Evolutionary conservation across 2,797 vertebrate species (phyloP).

Genomic region (Enteromius fasciolatus): DNA sequence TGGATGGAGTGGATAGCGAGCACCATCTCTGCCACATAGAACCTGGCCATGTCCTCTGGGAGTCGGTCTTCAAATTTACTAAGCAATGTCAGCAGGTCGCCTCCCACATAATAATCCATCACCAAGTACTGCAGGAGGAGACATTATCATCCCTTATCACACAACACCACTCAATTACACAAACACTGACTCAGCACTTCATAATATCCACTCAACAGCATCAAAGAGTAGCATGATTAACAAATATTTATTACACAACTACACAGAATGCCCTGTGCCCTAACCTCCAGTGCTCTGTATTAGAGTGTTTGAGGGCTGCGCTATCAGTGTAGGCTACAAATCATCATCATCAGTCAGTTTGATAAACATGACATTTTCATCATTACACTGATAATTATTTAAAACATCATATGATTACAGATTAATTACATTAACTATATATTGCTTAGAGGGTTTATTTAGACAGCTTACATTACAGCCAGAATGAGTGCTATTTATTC

Average conservation of each 20-base stretch:
- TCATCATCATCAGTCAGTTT: neutral
- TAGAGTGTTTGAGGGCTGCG: neutral
- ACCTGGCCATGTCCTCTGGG: conserved; percentile 94
- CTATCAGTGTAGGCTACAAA: neutral
- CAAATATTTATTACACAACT: neutral
- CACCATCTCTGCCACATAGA: conserved; percentile 98
- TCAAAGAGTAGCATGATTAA: neutral
- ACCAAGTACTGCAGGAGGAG: conserved; percentile 83
- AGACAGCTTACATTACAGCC: neutral
- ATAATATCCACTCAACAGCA: neutral
- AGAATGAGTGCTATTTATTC: neutral
- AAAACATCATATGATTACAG: neutral
- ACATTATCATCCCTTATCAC: conserved; percentile 27
- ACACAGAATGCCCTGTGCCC: neutral
- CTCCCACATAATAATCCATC: conserved; percentile 99
- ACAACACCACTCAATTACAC: conserved; percentile 18
- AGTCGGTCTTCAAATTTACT: conserved; percentile 97
- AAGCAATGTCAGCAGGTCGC: conserved; percentile 94
- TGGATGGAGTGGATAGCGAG: conserved; percentile 96
- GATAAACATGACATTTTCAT: conserved; percentile 6
- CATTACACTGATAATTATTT: neutral
- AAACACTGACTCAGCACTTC: conserved; percentile 24
- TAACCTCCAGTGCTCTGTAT: neutral
- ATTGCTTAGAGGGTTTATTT: neutral
- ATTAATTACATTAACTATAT: neutral